Percentiles rank a stretch among this genome's conserved stretches.
Conservation (phyloP, 2,888 invertebrate genomes). For the Smittia sp. region DNA sequence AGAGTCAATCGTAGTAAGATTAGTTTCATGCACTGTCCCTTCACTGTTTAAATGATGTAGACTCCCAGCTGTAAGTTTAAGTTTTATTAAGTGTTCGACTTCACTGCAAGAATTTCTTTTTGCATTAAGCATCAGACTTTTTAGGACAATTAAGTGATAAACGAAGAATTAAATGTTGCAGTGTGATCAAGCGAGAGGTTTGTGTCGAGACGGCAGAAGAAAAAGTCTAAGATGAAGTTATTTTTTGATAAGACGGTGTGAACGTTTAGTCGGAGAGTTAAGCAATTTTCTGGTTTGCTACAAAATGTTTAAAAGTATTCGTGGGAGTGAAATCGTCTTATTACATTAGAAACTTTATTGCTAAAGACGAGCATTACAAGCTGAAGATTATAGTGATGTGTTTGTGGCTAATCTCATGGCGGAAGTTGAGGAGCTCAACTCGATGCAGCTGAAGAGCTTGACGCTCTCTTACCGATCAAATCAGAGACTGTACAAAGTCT, state of each 20-base stretch:
- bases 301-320: too few species aligned
- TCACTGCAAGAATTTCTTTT: background rate
- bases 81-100: constrained; percentile 2
- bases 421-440: too few species aligned
- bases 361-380: too few species aligned
- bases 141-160: background rate
- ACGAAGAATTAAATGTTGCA: background rate
- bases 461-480: too few species aligned
- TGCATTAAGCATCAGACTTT: background rate
- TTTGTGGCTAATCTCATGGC: too few species aligned
- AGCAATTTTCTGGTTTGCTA: background rate
- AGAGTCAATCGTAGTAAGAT: background rate
- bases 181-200: background rate
- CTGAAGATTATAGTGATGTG: too few species aligned
- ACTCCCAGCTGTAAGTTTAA: background rate
- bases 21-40: constrained; percentile 4
- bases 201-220: background rate
- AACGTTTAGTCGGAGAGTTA: background rate
- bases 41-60: background rate
- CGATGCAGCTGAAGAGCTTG: too few species aligned
- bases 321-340: too few species aligned
- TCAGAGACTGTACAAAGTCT: too few species aligned
- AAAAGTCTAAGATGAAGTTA: constrained; percentile 5
- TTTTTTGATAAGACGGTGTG: background rate
- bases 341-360: too few species aligned